Evolutionary conservation across 2,888 invertebrate genomes (phyloP), one percentile per base, ranked within the genome.

Genomic region (Lissocephala sabroskyi): DNA sequence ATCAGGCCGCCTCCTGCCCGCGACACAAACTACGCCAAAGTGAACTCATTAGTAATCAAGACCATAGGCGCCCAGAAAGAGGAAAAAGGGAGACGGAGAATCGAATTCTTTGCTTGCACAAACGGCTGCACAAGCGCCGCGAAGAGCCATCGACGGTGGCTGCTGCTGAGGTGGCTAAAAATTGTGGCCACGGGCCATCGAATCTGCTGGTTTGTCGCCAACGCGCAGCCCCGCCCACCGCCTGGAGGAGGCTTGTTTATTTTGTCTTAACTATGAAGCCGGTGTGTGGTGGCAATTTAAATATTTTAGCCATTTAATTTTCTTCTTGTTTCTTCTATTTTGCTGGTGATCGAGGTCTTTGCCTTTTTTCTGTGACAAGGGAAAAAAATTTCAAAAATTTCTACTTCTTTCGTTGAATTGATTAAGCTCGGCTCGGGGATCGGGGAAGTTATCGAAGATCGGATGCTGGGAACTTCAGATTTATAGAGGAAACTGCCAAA

Each of bases 1-100:
- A 71, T 76, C 74, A 71, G 77, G 40, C 56, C 45, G 18, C 32
- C 33, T 55, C 52, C 28, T 26, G 35, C 37, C 61, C 54, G 47
- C 49, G 46, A 41, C 44, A 41, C 48, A 45, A 55, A 55, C 53
- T 32, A 45, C 43, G 35, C 41, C 41, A 41, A 56, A 52, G 53
- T 51, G 45, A 51, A 58, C 66, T 77, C 77, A 71, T 71, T 71
- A 77, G 71, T 71, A 71, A 71, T 70, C 71, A 65, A 77, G 65
- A 77, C 75, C 50, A 36, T 43, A 37, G 3, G n/a, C 2, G 3
- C 37, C n/a, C 16, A 43, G n/a, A 43, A 28, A 40, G 10, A 35
- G 23, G 16, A 11, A 14, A 4, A 37, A 2, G 23, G 4, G 14
- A 13, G 13, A 16, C 18, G 9, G 39, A 3, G 6, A n/a, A 10